phyloP scores from a whole-genome alignment of 2,888 invertebrate genomes.

The Ochropacha duplaris region DNA sequence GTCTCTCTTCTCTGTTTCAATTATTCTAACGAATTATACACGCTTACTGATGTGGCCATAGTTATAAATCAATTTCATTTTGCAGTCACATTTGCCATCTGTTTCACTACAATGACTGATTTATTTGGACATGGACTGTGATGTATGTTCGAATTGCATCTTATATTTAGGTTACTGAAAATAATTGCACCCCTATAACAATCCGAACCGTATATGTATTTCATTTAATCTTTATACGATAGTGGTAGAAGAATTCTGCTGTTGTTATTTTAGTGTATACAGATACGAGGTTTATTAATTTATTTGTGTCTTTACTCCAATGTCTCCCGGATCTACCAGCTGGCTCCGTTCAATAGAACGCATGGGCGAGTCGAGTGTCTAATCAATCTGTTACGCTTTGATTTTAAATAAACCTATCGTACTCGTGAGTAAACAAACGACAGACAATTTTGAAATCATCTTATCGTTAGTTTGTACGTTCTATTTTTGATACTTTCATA shows the following conservation, averaged over 20 bases:
- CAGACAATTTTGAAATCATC: not conserved
- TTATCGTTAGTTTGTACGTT: not conserved
- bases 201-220: slow-evolving; percentile 27
- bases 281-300: slow-evolving; percentile 52
- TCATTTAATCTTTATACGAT: slow-evolving; percentile 15
- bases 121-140: slow-evolving; percentile 36
- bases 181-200: slow-evolving; percentile 26
- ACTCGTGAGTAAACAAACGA: slow-evolving; percentile 46
- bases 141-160: slow-evolving; percentile 48
- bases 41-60: slow-evolving; percentile 19
- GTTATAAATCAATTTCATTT: slow-evolving; percentile 27
- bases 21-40: slow-evolving; percentile 12
- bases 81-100: slow-evolving; percentile 26
- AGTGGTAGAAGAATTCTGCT: slow-evolving; percentile 19
- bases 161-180: slow-evolving; percentile 38
- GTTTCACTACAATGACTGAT: slow-evolving; percentile 41
- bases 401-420: slow-evolving; percentile 46
- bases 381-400: slow-evolving; percentile 62
- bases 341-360: slow-evolving; percentile 55
- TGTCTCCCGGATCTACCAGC: slow-evolving; percentile 32
- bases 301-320: slow-evolving; percentile 39
- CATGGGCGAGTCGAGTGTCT: slow-evolving; percentile 45
- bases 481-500: not conserved
- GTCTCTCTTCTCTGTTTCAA: slow-evolving; percentile 24
- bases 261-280: slow-evolving; percentile 36